phyloP scores from a whole-genome alignment of 1,140 invertebrate species.

The Nasonia giraulti region DNA sequence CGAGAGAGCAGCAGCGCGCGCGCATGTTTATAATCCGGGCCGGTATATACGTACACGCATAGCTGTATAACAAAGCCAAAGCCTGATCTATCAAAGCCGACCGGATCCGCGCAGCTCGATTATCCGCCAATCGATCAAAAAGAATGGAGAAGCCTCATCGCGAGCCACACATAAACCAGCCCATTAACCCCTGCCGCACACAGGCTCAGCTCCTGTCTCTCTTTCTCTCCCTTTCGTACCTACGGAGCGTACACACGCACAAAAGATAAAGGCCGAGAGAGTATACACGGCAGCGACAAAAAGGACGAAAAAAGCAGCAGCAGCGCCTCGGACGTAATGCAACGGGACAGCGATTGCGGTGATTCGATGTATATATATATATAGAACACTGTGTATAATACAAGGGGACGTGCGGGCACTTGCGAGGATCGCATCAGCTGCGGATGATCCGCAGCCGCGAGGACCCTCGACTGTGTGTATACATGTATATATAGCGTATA shows the following conservation, averaged over 20 bases:
- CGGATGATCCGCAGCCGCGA: slow-evolving; percentile 63
- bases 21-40: background rate
- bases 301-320: slow-evolving; percentile 13
- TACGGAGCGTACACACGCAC: background rate
- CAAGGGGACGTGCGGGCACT: slow-evolving; percentile 51
- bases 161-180: slow-evolving; percentile 21
- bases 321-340: slow-evolving; percentile 57
- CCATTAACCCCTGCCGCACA: slow-evolving; percentile 6
- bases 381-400: slow-evolving; percentile 4
- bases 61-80: background rate
- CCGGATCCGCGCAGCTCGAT: slow-evolving; percentile 4
- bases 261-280: background rate
- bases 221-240: background rate
- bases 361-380: slow-evolving; percentile 59
- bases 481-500: slow-evolving; percentile 1
- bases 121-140: slow-evolving; percentile 51
- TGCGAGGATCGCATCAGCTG: slow-evolving; percentile 66
- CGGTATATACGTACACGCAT: no score
- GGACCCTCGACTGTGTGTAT: slow-evolving; percentile 50
- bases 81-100: slow-evolving; percentile 10
- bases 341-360: slow-evolving; percentile 67
- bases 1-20: background rate
- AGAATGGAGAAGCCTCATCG: slow-evolving; percentile 29
- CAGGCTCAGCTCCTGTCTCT: background rate
- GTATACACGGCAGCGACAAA: background rate